Conservation (phyloP, 2,888 invertebrate genomes). For the Sinohyriopsis cumingii region DNA sequence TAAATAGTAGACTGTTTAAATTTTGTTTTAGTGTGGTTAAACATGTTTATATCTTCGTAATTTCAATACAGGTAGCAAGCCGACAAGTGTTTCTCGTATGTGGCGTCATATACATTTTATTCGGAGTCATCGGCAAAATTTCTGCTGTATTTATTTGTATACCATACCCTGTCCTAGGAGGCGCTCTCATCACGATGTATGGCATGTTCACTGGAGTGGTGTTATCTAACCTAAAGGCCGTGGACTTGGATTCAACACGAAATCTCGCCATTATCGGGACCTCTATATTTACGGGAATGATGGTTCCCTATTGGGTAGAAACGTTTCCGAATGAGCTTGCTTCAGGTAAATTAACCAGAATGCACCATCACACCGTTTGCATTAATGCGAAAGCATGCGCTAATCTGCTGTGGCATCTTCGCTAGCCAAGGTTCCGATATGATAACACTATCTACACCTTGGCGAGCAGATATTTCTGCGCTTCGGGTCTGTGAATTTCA, state of each 20-base stretch:
- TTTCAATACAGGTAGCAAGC: slow-evolving; percentile 65
- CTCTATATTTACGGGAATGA: slow-evolving; percentile 87
- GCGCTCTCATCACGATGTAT: slow-evolving; percentile 45
- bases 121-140: slow-evolving; percentile 71
- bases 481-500: too few species aligned
- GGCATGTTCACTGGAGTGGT: slow-evolving; percentile 53
- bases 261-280: slow-evolving; percentile 91
- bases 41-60: slow-evolving; percentile 1
- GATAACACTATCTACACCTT: too few species aligned
- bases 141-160: slow-evolving; percentile 72
- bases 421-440: too few species aligned
- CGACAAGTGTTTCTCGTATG: slow-evolving; percentile 69
- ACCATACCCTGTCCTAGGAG: slow-evolving; percentile 71
- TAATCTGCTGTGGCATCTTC: too few species aligned
- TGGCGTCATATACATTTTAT: slow-evolving; percentile 68
- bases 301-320: slow-evolving; percentile 58
- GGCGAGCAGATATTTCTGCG: too few species aligned
- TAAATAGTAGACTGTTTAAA: too few species aligned
- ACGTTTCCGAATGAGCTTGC: slow-evolving; percentile 40
- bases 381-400: too few species aligned
- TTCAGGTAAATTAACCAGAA: slow-evolving; percentile 41
- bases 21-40: too few species aligned
- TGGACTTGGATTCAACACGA: slow-evolving; percentile 85
- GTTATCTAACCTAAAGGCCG: slow-evolving; percentile 64
- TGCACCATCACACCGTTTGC: too few species aligned